Evolutionary conservation across 2,797 vertebrate genomes (phyloP).

Genomic region (Acomys russatus): DNA sequence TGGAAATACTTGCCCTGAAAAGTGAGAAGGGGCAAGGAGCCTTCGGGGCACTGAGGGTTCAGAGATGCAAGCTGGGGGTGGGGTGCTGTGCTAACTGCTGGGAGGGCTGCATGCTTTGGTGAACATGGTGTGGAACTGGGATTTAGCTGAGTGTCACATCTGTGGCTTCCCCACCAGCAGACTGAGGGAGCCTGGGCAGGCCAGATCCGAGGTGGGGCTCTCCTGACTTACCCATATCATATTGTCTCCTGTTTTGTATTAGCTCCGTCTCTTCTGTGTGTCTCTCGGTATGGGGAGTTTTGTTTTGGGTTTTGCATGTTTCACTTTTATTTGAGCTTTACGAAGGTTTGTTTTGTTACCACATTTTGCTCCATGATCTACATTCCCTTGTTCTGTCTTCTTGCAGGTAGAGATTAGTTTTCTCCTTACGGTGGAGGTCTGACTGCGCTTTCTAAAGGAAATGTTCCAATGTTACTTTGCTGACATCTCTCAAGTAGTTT

Average conservation of each 20-base stretch:
- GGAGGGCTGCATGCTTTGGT: slow-evolving; percentile 91
- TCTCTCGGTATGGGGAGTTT: slow-evolving; percentile 85
- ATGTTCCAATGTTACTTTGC: slow-evolving; percentile 80
- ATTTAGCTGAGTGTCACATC: slow-evolving; percentile 97
- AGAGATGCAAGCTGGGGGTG: not conserved
- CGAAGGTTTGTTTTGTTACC: slow-evolving; percentile 87
- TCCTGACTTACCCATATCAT: slow-evolving; percentile 84
- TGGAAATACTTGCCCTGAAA: not conserved
- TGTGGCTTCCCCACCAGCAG: slow-evolving; percentile 91
- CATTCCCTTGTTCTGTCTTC: slow-evolving; percentile 82
- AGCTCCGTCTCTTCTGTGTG: slow-evolving; percentile 88
- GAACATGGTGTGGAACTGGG: slow-evolving; percentile 93
- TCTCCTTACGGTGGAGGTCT: slow-evolving; percentile 83
- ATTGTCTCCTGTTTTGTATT: slow-evolving; percentile 77
- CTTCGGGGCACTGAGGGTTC: not conserved
- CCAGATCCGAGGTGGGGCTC: slow-evolving; percentile 90
- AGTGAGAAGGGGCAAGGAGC: not conserved
- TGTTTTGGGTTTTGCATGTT: slow-evolving; percentile 89
- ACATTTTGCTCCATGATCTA: slow-evolving; percentile 83
- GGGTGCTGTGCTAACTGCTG: slow-evolving; percentile 81
- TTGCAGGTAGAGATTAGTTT: slow-evolving; percentile 88
- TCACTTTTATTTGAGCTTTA: slow-evolving; percentile 86
- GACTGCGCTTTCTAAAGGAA: slow-evolving; percentile 77
- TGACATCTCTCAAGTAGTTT: slow-evolving; percentile 79
- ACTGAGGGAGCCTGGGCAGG: slow-evolving; percentile 86